These are phyloP conservation scores for Troilus luridus DNA, from an alignment of 2,888 invertebrate genomes.

Conservation along the genomic window DNA sequence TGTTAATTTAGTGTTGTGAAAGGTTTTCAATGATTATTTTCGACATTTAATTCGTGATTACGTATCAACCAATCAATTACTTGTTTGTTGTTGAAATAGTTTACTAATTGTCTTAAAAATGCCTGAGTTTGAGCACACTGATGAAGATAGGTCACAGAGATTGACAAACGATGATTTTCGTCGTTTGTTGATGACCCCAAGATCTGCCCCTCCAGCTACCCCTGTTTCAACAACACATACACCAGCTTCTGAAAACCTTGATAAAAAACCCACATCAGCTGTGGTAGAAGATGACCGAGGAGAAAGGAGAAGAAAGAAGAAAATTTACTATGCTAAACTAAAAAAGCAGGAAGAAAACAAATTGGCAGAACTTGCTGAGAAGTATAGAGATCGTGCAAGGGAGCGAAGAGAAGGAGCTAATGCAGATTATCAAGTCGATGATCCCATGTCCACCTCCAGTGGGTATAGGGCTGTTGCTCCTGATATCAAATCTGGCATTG, in stretches of 20 bases:
- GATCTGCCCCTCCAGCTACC: conserved; percentile 74
- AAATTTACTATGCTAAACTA: conserved; percentile 92
- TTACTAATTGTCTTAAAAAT: conserved; percentile 54
- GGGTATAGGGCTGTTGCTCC: conserved; percentile 96
- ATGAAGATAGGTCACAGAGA: conserved; percentile 78
- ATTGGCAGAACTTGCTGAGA: conserved; percentile 92
- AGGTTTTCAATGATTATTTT: background rate
- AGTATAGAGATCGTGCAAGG: conserved; percentile 91
- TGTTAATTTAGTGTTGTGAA: background rate
- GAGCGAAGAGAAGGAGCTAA: conserved; percentile 90
- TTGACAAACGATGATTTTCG: conserved; percentile 98
- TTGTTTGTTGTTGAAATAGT: background rate
- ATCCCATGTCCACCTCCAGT: conserved; percentile 89
- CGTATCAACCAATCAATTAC: background rate
- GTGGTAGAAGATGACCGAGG: conserved; percentile 75
- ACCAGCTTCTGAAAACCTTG: conserved; percentile 63
- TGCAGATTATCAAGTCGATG: conserved; percentile 85
- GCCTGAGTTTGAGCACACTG: conserved; percentile 66
- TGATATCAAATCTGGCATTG: conserved; percentile 91
- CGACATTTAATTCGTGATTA: background rate
- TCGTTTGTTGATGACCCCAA: conserved; percentile 94
- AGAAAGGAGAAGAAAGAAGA: conserved; percentile 91
- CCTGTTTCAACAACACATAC: conserved; percentile 64
- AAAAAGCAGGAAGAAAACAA: conserved; percentile 97
- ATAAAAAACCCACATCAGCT: conserved; percentile 66